Conservation (phyloP, 2,888 invertebrate genomes). For the Ophraella communa region DNA sequence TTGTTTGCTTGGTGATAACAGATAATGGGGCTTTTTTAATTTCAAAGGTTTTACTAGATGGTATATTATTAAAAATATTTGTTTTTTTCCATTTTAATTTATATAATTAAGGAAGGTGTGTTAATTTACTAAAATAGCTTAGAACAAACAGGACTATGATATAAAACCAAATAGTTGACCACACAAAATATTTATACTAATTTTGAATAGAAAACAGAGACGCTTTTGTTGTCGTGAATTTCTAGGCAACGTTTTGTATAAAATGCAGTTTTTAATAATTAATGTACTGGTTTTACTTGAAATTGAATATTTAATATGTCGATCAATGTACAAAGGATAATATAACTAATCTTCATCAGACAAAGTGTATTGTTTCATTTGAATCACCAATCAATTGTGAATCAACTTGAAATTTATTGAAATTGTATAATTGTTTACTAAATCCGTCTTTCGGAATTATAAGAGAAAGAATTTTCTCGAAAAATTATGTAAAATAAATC, state of each 20-base stretch:
- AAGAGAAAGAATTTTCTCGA: not conserved
- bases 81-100: too few relatives aligned
- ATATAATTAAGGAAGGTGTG: not conserved
- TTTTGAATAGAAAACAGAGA: conserved; percentile 9
- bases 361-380: too few relatives aligned
- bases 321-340: not conserved
- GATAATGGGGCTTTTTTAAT: not conserved
- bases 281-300: not conserved
- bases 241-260: not conserved
- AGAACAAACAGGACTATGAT: too few relatives aligned
- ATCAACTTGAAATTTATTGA: too few relatives aligned
- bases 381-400: too few relatives aligned
- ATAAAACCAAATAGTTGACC: not conserved
- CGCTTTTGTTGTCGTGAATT: conserved; percentile 16
- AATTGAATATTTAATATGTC: not conserved
- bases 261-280: not conserved
- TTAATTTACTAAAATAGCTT: too few relatives aligned
- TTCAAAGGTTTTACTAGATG: not conserved
- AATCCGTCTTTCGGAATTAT: not conserved
- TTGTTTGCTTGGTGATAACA: not conserved
- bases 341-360: too few relatives aligned
- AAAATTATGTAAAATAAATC: not conserved
- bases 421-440: not conserved
- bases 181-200: conserved; percentile 11
- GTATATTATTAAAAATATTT: too few relatives aligned